A percentile compares a stretch with the other conserved stretches of the same genome.
These are phyloP conservation scores for Anoplolepis gracilipes DNA, from an alignment of 1,140 invertebrate genomes.

Conservation along the genomic window DNA sequence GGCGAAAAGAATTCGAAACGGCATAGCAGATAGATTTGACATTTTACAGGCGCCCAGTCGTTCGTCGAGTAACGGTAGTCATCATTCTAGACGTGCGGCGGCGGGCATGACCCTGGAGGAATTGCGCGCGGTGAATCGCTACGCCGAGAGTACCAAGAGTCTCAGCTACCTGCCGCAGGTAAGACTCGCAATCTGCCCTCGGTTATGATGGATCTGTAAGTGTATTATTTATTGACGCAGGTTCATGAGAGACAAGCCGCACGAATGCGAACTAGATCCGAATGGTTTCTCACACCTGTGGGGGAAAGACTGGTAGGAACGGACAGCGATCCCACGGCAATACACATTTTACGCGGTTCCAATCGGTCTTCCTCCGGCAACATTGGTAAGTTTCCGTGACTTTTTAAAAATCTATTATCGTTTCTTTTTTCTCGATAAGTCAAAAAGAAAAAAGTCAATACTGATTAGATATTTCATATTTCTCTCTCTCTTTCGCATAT, in stretches of 20 bases:
- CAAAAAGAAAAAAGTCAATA: neutral
- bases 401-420: neutral
- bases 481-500: neutral
- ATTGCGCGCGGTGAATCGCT: slow-evolving; percentile 93
- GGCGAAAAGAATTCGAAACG: neutral
- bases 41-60: slow-evolving; percentile 86
- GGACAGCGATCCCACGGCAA: slow-evolving; percentile 85
- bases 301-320: slow-evolving; percentile 82
- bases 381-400: slow-evolving; percentile 79
- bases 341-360: slow-evolving; percentile 84
- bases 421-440: neutral
- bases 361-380: slow-evolving; percentile 85
- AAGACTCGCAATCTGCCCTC: slow-evolving; percentile 81
- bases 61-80: slow-evolving; percentile 89
- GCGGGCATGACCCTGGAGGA: slow-evolving; percentile 91
- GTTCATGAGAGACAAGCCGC: slow-evolving; percentile 97
- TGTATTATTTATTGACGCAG: slow-evolving; percentile 84
- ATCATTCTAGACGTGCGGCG: slow-evolving; percentile 85
- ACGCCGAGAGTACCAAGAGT: slow-evolving; percentile 96
- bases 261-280: slow-evolving; percentile 96
- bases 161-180: slow-evolving; percentile 96
- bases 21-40: slow-evolving; percentile 62
- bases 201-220: neutral
- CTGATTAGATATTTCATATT: neutral
- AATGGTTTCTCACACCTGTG: slow-evolving; percentile 96